Base-by-base conservation (phyloP, 2,888 invertebrate species). In the Panzeria rudis region DNA sequence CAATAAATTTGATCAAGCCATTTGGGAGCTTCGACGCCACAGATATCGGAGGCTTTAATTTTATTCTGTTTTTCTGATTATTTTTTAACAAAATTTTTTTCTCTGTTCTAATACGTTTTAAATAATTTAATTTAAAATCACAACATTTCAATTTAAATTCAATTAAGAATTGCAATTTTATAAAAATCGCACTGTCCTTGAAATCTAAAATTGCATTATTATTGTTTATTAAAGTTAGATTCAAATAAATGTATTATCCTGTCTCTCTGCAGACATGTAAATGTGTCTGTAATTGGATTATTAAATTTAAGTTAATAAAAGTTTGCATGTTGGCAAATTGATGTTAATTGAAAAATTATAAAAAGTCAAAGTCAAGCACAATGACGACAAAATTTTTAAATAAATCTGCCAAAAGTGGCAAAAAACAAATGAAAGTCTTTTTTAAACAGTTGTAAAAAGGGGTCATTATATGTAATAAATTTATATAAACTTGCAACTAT, bases 261-360 rank as follows among this genome's bases (percentile, higher is more conserved):
- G 11, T 17, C 11, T 3, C 2, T 4, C 5, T 41, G 41, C 11
- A 69, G 56, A 79, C 62, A 54, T 78, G 73, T 69, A 69, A 78
- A 79, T 78, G 72, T 81, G 80, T 54, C 59, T 66, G 62, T 81
- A 81, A 77, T 81, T 78, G 68, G 15, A 64, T 82, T 29, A 79
- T 79, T 75, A 71, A 75, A 78, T 79, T 61, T 32, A 85, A 77
- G 17, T 68, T 56, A 62, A 75, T 71, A 82, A 79, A 85, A 79
- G 75, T 82, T 79, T 82, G 85, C 85, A 85, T 85, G 85, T 78
- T 69, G 56, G 7, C 35, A 79, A 82, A 85, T 82, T 85, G 66
- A 13, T 75, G 85, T 54, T 78, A 82, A 85, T 71, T 79, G 73
- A 75, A 85, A 85, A 79, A 69, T 79, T 59, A 71, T 64, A 23